A percentile compares a stretch with the other conserved stretches of the same genome.
phyloP scores from a whole-genome alignment of 2,797 vertebrate genomes.

The Selene dorsalis region DNA sequence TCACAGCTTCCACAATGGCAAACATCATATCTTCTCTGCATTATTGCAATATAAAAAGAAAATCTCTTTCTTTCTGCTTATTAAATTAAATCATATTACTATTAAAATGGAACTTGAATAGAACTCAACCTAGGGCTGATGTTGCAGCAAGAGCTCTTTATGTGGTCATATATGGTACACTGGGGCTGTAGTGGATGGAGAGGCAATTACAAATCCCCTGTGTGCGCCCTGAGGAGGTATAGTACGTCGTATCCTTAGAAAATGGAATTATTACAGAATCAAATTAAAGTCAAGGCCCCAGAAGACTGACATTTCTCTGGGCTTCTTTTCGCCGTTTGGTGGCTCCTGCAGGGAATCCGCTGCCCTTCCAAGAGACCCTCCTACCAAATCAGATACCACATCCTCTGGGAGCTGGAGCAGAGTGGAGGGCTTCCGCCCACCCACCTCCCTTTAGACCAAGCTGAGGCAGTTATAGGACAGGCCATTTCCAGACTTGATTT shows the following conservation, averaged over 20 bases:
- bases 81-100: too few relatives aligned
- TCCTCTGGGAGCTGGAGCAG: slow-evolving; percentile 16
- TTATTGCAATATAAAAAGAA: too few relatives aligned
- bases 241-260: slow-evolving; percentile 26
- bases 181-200: slow-evolving; percentile 7
- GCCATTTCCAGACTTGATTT: slow-evolving; percentile 56
- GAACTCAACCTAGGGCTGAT: slow-evolving; percentile 1
- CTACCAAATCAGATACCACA: slow-evolving; percentile 6
- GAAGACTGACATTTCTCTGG: slow-evolving; percentile 7
- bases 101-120: too few relatives aligned
- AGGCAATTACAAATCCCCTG: slow-evolving; percentile 46
- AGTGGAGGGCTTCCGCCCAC: neutral
- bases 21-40: too few relatives aligned
- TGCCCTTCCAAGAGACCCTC: slow-evolving; percentile 3
- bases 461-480: slow-evolving; percentile 55
- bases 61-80: too few relatives aligned
- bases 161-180: slow-evolving; percentile 24
- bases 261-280: slow-evolving; percentile 49
- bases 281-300: slow-evolving; percentile 38
- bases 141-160: slow-evolving; percentile 27
- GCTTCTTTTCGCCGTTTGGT: neutral
- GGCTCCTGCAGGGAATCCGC: neutral
- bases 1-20: too few relatives aligned
- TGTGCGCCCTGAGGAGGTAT: slow-evolving; percentile 14
- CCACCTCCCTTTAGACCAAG: slow-evolving; percentile 30